Conservation (phyloP, 2,113 vertebrate species). For the Saimiri boliviensis region DNA sequence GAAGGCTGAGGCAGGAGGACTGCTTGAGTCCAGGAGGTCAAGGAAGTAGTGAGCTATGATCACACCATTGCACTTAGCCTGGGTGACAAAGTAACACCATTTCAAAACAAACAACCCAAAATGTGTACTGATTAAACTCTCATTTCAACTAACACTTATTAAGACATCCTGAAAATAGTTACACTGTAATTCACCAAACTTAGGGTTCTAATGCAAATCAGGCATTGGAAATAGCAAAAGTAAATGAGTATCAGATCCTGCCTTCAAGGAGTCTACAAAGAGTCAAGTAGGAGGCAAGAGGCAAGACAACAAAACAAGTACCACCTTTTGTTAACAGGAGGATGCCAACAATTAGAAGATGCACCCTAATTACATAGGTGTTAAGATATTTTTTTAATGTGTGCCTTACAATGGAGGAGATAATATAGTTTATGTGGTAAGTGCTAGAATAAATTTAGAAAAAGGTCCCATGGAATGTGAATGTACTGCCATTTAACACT, state of each 20-base stretch:
- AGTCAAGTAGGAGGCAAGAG: not conserved
- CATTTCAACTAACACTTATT: not conserved
- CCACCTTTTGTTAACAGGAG: not conserved
- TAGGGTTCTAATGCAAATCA: not conserved
- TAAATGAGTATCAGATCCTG: not conserved
- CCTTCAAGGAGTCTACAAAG: not conserved
- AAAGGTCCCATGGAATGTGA: not conserved
- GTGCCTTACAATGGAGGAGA: not conserved
- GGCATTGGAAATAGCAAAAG: not conserved
- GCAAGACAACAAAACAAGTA: not conserved
- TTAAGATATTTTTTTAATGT: not conserved
- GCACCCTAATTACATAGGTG: not conserved
- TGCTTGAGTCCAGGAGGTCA: no score
- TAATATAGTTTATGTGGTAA: not conserved
- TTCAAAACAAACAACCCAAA: no score
- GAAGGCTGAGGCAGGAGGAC: no score
- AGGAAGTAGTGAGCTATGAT: no score
- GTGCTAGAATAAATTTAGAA: not conserved
- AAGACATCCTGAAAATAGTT: slow-evolving; percentile 18
- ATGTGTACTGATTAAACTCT: not conserved
- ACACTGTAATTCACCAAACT: not conserved
- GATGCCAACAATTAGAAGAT: not conserved
- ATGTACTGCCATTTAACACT: not conserved
- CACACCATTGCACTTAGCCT: no score
- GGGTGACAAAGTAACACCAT: no score